These are phyloP conservation scores for Myopa tessellatipennis DNA, from an alignment of 2,888 invertebrate species.

Conservation along the genomic window DNA sequence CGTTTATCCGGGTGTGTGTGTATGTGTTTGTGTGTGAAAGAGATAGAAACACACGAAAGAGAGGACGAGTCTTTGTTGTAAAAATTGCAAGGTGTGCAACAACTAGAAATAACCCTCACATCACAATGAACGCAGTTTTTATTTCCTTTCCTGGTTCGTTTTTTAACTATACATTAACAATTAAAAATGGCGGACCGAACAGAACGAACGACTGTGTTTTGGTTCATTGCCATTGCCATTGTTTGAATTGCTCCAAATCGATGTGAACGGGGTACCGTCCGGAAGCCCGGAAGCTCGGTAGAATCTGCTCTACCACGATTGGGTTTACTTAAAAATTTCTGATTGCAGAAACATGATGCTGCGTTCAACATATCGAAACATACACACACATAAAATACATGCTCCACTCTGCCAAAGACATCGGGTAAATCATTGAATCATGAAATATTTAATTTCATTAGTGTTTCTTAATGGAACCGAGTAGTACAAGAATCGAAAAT, in stretches of 20 bases:
- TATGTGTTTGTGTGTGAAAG: neutral
- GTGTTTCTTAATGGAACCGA: neutral
- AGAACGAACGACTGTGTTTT: neutral
- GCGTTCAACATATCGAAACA: neutral
- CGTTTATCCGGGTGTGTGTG: neutral
- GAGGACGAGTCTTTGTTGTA: neutral
- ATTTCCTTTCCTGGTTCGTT: conserved; percentile 12
- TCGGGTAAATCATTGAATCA: neutral
- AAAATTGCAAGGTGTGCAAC: neutral
- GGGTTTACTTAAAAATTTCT: neutral
- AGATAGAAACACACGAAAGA: neutral
- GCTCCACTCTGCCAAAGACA: neutral
- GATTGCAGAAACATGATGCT: neutral
- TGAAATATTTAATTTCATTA: neutral
- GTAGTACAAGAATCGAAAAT: no score
- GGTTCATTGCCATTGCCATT: neutral
- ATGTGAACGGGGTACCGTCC: neutral
- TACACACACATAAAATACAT: neutral
- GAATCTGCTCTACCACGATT: neutral
- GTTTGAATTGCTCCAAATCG: conserved; percentile 7
- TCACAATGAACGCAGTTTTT: conserved; percentile 1
- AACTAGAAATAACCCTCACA: neutral
- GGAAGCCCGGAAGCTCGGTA: neutral
- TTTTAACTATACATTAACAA: conserved; percentile 33
- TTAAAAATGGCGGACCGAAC: conserved; percentile 13